Conservation (phyloP, 1,140 invertebrate species). For the Harpegnathos saltator region DNA sequence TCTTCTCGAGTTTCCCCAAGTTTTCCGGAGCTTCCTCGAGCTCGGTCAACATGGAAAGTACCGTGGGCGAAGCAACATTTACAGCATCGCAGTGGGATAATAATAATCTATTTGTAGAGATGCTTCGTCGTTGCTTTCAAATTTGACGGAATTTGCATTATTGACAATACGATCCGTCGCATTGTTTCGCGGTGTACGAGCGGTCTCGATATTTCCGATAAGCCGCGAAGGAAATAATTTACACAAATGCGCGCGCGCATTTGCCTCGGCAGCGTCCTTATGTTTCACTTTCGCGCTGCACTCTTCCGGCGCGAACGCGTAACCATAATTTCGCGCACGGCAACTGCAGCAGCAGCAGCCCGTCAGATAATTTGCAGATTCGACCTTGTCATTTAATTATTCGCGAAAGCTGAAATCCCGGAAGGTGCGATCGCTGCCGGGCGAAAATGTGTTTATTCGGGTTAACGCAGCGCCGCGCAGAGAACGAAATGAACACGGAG, state of each 20-base stretch:
- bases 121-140: too few relatives aligned
- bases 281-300: neutral
- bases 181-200: constrained; percentile 7
- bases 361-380: constrained; percentile 34
- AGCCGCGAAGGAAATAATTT: constrained; percentile 5
- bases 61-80: too few relatives aligned
- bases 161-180: too few relatives aligned
- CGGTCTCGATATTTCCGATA: constrained; percentile 7
- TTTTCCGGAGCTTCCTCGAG: too few relatives aligned
- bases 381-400: constrained; percentile 68
- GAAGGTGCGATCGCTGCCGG: constrained; percentile 78
- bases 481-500: constrained; percentile 82
- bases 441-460: constrained; percentile 82
- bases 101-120: too few relatives aligned
- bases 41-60: too few relatives aligned
- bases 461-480: constrained; percentile 80
- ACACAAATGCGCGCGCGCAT: neutral
- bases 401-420: constrained; percentile 56
- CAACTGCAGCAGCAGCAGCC: neutral
- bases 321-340: constrained; percentile 15
- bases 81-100: too few relatives aligned
- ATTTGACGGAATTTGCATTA: too few relatives aligned
- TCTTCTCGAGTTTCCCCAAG: too few relatives aligned
- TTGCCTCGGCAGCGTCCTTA: neutral
- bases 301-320: neutral